phyloP scores from a whole-genome alignment of 2,888 invertebrate species.

The Agriopis aurantiaria region DNA sequence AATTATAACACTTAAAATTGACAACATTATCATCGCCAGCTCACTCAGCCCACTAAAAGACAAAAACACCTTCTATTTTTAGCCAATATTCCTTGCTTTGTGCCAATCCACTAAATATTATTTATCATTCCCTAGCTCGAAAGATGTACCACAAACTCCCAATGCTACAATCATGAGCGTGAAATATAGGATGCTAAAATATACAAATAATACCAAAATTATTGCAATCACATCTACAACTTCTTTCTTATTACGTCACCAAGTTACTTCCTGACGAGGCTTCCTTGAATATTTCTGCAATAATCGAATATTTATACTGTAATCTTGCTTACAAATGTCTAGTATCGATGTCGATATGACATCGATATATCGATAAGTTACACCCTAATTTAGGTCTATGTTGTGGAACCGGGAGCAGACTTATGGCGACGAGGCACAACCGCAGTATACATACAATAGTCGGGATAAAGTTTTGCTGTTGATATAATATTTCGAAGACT shows the following conservation, averaged over 20 bases:
- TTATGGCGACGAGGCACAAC: conserved; percentile 11
- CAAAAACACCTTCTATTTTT: no score
- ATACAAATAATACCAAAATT: conserved; percentile 6
- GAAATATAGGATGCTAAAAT: background rate
- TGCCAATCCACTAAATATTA: no score
- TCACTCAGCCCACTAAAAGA: no score
- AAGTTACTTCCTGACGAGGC: conserved; percentile 1
- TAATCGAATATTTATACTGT: conserved; percentile 9
- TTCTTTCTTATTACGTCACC: conserved; percentile 13
- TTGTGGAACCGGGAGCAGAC: conserved; percentile 14
- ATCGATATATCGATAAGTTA: conserved; percentile 14
- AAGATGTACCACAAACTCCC: background rate
- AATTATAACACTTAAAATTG: no score
- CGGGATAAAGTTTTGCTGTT: background rate
- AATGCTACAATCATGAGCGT: background rate
- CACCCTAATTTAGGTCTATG: conserved; percentile 17
- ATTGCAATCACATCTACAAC: conserved; percentile 18
- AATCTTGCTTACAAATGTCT: conserved; percentile 12
- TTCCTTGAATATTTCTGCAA: conserved; percentile 13
- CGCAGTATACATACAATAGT: background rate
- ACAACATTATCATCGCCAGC: no score
- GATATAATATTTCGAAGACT: background rate
- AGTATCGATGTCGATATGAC: conserved; percentile 15
- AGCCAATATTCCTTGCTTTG: no score
- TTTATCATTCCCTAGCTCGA: no score